Percentiles rank a stretch among this genome's conserved stretches.
Evolutionary conservation across 2,113 vertebrate species (phyloP).

Genomic region (Indri indri): DNA sequence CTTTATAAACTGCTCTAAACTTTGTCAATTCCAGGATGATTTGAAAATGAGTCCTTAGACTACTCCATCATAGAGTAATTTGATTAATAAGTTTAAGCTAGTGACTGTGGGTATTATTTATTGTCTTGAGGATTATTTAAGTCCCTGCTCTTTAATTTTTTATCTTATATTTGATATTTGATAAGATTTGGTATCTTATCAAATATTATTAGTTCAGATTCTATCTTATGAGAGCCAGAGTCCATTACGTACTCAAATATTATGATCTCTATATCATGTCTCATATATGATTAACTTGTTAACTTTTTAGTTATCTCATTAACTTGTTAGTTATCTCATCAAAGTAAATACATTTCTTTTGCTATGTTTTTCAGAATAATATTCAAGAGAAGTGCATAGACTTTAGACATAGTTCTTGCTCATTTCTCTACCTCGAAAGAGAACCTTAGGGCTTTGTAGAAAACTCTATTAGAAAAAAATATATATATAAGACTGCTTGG

Average conservation of each 20-base stretch:
- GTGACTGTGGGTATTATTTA: not conserved
- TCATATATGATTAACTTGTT: not conserved
- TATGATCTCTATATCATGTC: not conserved
- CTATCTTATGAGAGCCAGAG: not conserved
- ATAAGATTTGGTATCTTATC: not conserved
- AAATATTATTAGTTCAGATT: not conserved
- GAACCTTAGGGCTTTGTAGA: not conserved
- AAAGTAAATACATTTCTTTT: not conserved
- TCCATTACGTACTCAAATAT: not conserved
- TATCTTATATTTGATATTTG: not conserved
- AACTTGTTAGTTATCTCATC: not conserved
- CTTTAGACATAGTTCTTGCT: not conserved
- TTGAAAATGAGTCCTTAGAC: not conserved
- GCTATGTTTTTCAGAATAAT: not conserved
- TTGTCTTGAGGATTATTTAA: not conserved
- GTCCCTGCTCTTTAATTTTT: not conserved
- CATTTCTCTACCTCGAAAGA: not conserved
- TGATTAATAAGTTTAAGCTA: not conserved
- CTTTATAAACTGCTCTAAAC: not conserved
- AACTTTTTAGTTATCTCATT: not conserved
- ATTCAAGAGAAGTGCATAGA: not conserved
- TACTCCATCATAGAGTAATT: not conserved
- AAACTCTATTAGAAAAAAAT: not conserved
- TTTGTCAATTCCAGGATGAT: not conserved
- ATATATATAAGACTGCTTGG: not conserved